Conservation (phyloP, 2,888 invertebrate genomes). For the Elgonia sp. region DNA sequence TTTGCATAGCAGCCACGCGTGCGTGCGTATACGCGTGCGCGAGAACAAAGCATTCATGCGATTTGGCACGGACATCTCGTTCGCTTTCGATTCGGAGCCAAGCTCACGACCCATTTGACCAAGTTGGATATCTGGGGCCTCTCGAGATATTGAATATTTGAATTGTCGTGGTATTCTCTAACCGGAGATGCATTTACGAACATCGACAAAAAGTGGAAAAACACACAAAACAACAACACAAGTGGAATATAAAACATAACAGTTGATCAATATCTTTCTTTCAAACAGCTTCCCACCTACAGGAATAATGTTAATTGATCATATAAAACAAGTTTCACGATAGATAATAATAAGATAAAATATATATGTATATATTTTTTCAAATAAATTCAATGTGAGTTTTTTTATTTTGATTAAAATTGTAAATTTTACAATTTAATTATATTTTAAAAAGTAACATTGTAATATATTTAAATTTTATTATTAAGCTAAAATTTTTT, state of each 20-base stretch:
- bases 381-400: too few species aligned
- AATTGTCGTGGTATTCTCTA: slow-evolving; percentile 54
- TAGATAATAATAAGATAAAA: too few species aligned
- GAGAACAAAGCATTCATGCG: slow-evolving; percentile 68
- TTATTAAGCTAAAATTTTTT: too few species aligned
- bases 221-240: neutral
- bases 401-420: too few species aligned
- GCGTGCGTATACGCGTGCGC: slow-evolving; percentile 67
- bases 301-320: too few species aligned
- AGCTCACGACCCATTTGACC: slow-evolving; percentile 77
- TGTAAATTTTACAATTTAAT: too few species aligned
- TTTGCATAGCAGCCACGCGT: slow-evolving; percentile 56
- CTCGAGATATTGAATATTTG: slow-evolving; percentile 65
- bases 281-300: neutral
- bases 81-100: slow-evolving; percentile 74
- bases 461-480: too few species aligned
- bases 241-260: neutral
- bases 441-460: too few species aligned
- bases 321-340: too few species aligned
- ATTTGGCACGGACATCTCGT: slow-evolving; percentile 72
- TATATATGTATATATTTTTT: too few species aligned
- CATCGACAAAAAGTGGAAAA: slow-evolving; percentile 15
- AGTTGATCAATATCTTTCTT: slow-evolving; percentile 11
- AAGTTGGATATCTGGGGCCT: slow-evolving; percentile 69
- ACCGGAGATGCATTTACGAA: slow-evolving; percentile 24